These are phyloP conservation scores for Pheosia tremula DNA, from an alignment of 2,888 invertebrate genomes.

Conservation along the genomic window DNA sequence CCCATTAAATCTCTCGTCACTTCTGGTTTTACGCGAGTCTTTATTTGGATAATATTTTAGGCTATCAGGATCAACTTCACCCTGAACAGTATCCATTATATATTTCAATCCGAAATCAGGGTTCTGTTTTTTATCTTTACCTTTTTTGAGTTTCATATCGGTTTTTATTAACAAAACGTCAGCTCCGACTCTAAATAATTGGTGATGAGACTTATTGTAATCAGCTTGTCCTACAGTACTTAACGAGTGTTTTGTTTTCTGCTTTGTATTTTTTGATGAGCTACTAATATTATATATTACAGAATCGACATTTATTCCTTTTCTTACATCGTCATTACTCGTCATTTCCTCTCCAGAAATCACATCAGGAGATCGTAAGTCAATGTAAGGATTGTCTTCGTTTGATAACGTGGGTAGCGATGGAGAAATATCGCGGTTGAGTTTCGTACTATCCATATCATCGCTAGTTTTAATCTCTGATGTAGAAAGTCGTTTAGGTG, in stretches of 20 bases:
- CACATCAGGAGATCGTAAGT: constrained; percentile 16
- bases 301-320: constrained; percentile 9
- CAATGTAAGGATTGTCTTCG: constrained; percentile 28
- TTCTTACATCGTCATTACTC: constrained; percentile 9
- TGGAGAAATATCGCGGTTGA: constrained; percentile 20
- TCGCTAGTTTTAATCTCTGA: constrained; percentile 35
- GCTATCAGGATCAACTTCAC: constrained; percentile 45
- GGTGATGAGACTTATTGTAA: constrained; percentile 44
- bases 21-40: constrained; percentile 45
- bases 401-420: constrained; percentile 39
- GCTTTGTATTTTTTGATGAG: constrained; percentile 7
- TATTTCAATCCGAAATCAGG: constrained; percentile 57
- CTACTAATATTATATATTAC: constrained; percentile 4
- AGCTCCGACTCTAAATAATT: constrained; percentile 50
- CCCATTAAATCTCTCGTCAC: constrained; percentile 46
- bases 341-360: constrained; percentile 13
- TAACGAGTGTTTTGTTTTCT: constrained; percentile 10
- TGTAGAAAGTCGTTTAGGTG: constrained; percentile 36
- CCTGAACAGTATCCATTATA: constrained; percentile 53
- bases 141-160: constrained; percentile 13
- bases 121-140: constrained; percentile 18
- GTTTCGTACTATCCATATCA: constrained; percentile 17
- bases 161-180: constrained; percentile 48
- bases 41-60: constrained; percentile 31
- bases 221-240: constrained; percentile 1